Evolutionary conservation across 2,113 vertebrate species (phyloP).

Genomic region (Emydocephalus ijimae): DNA sequence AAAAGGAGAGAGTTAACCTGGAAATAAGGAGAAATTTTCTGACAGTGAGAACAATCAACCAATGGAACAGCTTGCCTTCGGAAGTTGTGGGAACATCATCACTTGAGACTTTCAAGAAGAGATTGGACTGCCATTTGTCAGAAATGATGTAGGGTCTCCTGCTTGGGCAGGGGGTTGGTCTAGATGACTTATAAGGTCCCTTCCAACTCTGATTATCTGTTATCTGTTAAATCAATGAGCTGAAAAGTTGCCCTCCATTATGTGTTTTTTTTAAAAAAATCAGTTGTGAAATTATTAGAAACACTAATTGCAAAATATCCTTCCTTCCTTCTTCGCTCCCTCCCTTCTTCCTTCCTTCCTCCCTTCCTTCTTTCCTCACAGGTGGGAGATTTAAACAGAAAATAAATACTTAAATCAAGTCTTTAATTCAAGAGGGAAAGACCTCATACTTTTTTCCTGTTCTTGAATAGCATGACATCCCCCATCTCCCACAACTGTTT

Average conservation of each 20-base stretch:
- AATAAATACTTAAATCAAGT: not conserved
- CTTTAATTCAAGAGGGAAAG: constrained; percentile 9
- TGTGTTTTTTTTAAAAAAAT: not conserved
- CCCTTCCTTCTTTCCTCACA: fast-evolving
- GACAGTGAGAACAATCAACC: no score
- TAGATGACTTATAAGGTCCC: no score
- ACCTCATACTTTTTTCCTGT: not conserved
- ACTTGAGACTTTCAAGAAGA: no score
- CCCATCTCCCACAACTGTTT: not conserved
- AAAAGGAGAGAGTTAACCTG: no score
- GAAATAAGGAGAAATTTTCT: no score
- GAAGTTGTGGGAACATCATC: no score
- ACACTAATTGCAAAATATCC: not conserved
- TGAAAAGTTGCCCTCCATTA: constrained; percentile 36
- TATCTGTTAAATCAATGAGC: constrained; percentile 10
- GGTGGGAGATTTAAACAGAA: not conserved
- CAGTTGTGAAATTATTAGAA: constrained; percentile 27
- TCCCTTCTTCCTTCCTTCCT: not conserved
- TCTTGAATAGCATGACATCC: not conserved
- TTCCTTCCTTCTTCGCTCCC: not conserved
- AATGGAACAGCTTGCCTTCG: no score
- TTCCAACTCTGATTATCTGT: no score
- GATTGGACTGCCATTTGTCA: no score
- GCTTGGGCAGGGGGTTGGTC: no score
- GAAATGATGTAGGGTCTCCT: no score